Base-by-base conservation (phyloP, 2,113 vertebrate species). In the Ondatra zibethicus region DNA sequence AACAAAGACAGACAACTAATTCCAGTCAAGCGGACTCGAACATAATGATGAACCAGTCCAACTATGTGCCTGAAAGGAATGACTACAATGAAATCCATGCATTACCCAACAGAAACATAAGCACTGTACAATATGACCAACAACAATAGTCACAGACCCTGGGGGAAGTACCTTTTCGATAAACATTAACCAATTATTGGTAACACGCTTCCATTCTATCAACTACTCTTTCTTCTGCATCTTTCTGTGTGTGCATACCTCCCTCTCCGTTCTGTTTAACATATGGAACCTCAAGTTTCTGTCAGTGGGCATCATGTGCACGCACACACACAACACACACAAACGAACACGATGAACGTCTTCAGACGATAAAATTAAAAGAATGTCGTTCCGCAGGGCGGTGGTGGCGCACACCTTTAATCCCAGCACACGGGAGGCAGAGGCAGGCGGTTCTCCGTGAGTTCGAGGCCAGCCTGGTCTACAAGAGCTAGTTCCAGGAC, bases 331-430 rank as follows among this genome's bases (percentile, higher is more conserved):
- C 55, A 63, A 63, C 93, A 63, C 27, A 36, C 68, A 19, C 16
- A 75, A 36, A 61, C 7, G 78, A 66, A 92, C 11, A 92, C 7
- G 58, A 72, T 50, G 70, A 73, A 45, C 13, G 39, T 92, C n/a
- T 90, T 91, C 45, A 72, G 36, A 63, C 55, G 31, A 85, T 47
- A 89, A 87, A 95, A 50, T 82, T 76, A 90, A 90, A 33, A 47
- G 16, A 75, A 73, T 39, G n/a, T 23, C 12, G 21, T 36, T 45
- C 58, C 61, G 55, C 55, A 5, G 55, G 55, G 55, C 6, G 55
- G 19, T 21, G 19, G 55, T 58, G 55, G 55, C 19, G 5, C 55
- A 58, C 55, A 58, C 55, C 19, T 58, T 58, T 58, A 58, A 58
- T 58, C 55, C 55, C 55, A 58, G 55, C 5, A 58, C 55, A 21